Percentiles rank a stretch among this genome's conserved stretches.
phyloP scores from a whole-genome alignment of 2,113 vertebrate species.

The Himantopus leucocephalus region DNA sequence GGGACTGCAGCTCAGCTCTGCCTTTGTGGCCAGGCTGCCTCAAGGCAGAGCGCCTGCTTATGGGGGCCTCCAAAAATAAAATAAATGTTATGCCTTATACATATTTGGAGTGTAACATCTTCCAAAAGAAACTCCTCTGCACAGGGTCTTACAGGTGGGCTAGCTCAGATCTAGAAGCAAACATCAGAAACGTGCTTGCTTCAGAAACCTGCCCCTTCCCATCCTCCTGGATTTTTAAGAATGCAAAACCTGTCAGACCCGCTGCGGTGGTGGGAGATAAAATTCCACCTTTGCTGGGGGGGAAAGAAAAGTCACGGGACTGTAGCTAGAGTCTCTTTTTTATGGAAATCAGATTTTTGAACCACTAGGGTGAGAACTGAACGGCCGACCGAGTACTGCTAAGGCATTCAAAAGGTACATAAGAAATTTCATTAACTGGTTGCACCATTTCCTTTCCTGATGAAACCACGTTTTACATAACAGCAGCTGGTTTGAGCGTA shows the following conservation, averaged over 20 bases:
- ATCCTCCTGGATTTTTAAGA: neutral
- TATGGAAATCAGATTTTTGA: neutral
- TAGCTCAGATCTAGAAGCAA: neutral
- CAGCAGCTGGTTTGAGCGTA: neutral
- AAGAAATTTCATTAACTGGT: neutral
- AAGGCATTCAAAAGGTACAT: neutral
- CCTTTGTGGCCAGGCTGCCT: neutral
- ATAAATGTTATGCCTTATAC: rapidly evolving
- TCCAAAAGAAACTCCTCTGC: neutral
- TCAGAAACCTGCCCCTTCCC: neutral
- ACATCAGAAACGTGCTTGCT: neutral
- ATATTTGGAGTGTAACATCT: neutral
- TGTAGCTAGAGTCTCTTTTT: neutral
- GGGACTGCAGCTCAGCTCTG: neutral
- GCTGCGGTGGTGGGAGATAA: neutral
- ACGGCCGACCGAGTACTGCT: neutral
- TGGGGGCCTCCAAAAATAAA: neutral
- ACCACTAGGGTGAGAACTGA: neutral
- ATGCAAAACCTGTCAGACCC: neutral
- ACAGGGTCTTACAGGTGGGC: neutral
- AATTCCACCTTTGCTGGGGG: neutral
- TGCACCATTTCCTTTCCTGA: neutral
- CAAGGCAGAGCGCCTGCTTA: rapidly evolving
- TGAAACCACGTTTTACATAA: neutral
- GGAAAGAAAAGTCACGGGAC: neutral